Evolutionary conservation across 2,888 invertebrate species (phyloP), one percentile per base, ranked within the genome.

Genomic region (Phyllotreta cruciferae): DNA sequence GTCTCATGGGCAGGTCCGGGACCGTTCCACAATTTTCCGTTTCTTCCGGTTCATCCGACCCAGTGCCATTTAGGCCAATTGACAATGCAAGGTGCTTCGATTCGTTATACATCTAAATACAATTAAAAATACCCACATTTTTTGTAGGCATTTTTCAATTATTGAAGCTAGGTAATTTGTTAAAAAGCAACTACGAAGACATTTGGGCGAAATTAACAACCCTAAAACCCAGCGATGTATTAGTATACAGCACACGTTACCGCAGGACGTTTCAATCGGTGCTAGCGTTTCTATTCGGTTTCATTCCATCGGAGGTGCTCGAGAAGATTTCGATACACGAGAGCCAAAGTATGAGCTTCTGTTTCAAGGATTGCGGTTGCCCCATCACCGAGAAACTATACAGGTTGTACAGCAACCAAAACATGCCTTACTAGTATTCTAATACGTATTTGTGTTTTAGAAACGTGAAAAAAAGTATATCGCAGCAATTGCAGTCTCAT

Each of bases 201-300:
- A 69, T 78, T 7, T 83, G 83, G 75, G 80, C 82, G 9, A 83
- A 82, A 71, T 73, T 85, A 7, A 80, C 79, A 62, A 82, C 82
- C 71, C 71, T 83, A 66, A 80, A 81, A 3, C 75, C 81, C 75
- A 85, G 87, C 3, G 90, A 90, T 67, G 83, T 91, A 37, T 77
- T 90, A 9, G 85, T 91, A 4, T 90, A 89, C 77, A 92, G 93
- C 71, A 96, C 96, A 0, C 86, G 91, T 44, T 95, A 94, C 78
- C 82, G 94, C 0, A 86, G 98, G 73, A 97, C 97, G 11, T 94
- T 93, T 75, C 96, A 96, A 81, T 96, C 96, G 72, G 90, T 93
- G 0, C 83, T 94, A 70, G 93, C 93, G 0, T 85, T 94, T 70
- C 79, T 93, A 2, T 92, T 88, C 76, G 87, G 89, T 0, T 85